These are phyloP conservation scores for Anguilla pacifica DNA, from an alignment of 2,797 vertebrate genomes.

Conservation along the genomic window DNA sequence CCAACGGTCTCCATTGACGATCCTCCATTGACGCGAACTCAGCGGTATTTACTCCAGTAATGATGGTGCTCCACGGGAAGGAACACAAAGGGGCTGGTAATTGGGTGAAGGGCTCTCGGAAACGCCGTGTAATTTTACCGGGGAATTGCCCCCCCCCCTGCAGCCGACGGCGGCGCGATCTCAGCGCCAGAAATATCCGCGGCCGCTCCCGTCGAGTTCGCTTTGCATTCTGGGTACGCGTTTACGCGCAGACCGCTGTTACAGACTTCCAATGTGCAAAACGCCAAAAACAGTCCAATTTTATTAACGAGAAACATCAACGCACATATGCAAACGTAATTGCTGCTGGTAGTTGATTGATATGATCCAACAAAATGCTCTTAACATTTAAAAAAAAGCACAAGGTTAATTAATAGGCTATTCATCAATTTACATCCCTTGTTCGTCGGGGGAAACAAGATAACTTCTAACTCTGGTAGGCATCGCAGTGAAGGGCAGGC, in stretches of 20 bases:
- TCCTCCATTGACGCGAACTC: neutral
- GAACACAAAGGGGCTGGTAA: neutral
- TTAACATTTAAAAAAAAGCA: neutral
- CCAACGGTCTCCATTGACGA: neutral
- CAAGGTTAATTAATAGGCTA: neutral
- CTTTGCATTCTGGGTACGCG: neutral
- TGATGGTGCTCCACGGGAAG: neutral
- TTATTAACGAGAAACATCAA: neutral
- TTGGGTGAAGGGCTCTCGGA: neutral
- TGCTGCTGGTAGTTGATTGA: neutral
- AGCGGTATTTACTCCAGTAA: neutral
- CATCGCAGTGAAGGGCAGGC: neutral
- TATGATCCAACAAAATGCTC: neutral
- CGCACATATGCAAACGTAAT: neutral
- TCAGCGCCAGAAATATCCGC: neutral
- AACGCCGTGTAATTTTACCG: conserved; percentile 1
- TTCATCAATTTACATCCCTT: neutral
- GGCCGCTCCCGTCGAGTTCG: neutral
- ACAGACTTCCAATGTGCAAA: neutral
- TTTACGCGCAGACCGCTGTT: neutral
- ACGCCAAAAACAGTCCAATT: neutral
- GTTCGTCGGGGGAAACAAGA: neutral
- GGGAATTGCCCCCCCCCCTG: neutral
- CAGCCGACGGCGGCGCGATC: neutral
- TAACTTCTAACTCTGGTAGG: no score